Evolutionary conservation across 1,140 invertebrate species (phyloP), one percentile per base, ranked within the genome.

Genomic region (Orchesella cincta): DNA sequence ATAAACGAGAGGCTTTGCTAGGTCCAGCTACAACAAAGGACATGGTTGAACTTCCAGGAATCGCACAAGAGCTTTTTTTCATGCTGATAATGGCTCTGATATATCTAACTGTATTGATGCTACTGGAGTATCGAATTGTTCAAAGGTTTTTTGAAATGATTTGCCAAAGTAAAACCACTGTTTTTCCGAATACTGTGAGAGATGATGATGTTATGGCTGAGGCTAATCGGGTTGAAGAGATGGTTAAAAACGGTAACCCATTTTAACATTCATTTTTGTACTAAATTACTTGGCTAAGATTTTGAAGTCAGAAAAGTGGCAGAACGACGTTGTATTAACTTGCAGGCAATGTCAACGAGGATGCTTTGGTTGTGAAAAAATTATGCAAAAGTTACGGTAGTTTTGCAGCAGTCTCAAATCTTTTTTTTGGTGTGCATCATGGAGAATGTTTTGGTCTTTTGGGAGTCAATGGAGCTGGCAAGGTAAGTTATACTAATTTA

Each of bases 401-500:
- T 2, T 79, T 81, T 79, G 76, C 81, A 51, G 81, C 81, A 33
- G 81, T 81, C 1, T 57, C 71, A 14, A 80, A 80, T 39, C 36
- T 81, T 3, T 76, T 23, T 73, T 81, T 81, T 77, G 78, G 76
- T 18, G 81, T 81, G n/a, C 81, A 80, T 70, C 75, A 81, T 46
- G 78, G 81, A 2, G 81, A 81, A 74, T 81, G 81, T 35, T 81
- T 81, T 57, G 54, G 54, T 12, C 23, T 71, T n/a, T 29, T 51
- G 14, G 88, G 87, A 33, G 82, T 85, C 1, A 86, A 86, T 78
- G 85, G 85, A 16, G 85, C 85, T 33, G 85, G 85, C 20, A 85
- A 85, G 91, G 78, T 82, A 91, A 81, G 89, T 86, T 81, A 85
- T 86, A 78, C 85, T 85, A 31, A 23, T 64, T n/a, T n/a, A n/a